phyloP scores from a whole-genome alignment of 2,113 vertebrate genomes.

The Gallinago undulata region DNA sequence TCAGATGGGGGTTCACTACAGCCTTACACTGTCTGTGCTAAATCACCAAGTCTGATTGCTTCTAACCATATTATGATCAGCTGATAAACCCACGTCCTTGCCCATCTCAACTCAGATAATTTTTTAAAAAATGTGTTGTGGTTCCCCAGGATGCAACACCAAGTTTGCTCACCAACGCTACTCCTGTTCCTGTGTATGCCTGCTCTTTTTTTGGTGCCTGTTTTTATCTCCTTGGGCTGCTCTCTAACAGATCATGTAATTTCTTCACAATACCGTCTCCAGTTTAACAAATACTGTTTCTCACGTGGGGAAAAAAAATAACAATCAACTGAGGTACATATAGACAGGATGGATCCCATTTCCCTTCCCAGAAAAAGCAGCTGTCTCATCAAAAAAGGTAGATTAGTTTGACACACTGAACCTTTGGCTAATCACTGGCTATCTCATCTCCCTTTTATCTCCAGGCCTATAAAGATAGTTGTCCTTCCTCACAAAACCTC shows the following conservation, averaged over 20 bases:
- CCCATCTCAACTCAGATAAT: background rate
- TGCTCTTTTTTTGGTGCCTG: background rate
- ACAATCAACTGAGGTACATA: background rate
- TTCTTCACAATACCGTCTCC: background rate
- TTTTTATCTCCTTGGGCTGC: background rate
- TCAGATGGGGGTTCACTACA: background rate
- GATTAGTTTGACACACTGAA: background rate
- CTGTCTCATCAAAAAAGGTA: background rate
- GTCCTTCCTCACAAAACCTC: background rate
- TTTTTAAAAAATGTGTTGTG: background rate
- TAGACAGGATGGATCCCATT: background rate
- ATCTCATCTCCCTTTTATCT: background rate
- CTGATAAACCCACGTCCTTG: background rate
- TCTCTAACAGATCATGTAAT: background rate
- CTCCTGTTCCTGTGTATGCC: background rate
- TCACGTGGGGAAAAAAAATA: background rate
- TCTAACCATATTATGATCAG: background rate
- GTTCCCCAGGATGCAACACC: background rate
- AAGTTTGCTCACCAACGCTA: background rate
- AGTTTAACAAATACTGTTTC: background rate
- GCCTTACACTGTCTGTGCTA: background rate
- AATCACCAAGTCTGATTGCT: background rate
- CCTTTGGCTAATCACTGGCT: background rate
- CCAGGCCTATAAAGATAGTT: background rate
- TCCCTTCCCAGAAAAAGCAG: background rate